Conservation (phyloP, 2,888 invertebrate genomes). For the Rhorus exstirpatorius region DNA sequence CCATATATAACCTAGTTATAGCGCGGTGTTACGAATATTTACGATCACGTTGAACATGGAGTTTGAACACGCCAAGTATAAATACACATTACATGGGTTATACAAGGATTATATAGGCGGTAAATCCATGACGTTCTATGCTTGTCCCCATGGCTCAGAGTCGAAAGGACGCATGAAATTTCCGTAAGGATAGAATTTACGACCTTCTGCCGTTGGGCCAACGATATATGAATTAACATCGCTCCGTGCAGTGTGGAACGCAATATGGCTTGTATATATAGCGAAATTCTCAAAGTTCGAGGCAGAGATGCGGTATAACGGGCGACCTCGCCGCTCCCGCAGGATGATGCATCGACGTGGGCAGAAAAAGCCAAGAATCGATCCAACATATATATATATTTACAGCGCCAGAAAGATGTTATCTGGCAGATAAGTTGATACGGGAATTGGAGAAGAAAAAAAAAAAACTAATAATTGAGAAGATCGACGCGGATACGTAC, state of each 20-base stretch:
- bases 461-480: slow-evolving; percentile 35
- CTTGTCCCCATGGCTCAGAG: background rate
- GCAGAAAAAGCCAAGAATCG: slow-evolving; percentile 55
- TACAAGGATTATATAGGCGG: slow-evolving; percentile 24
- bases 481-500: slow-evolving; percentile 9
- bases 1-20: slow-evolving; percentile 23
- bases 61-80: slow-evolving; percentile 52
- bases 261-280: slow-evolving; percentile 46
- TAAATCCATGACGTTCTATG: slow-evolving; percentile 39
- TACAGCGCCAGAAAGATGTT: slow-evolving; percentile 39
- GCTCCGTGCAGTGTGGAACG: slow-evolving; percentile 19
- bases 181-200: background rate
- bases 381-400: slow-evolving; percentile 2
- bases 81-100: slow-evolving; percentile 59
- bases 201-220: background rate
- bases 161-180: background rate
- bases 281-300: slow-evolving; percentile 57
- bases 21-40: slow-evolving; percentile 52
- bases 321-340: slow-evolving; percentile 68
- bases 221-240: slow-evolving; percentile 12
- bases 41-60: slow-evolving; percentile 45
- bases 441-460: slow-evolving; percentile 39
- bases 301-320: slow-evolving; percentile 42
- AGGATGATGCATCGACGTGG: slow-evolving; percentile 68
- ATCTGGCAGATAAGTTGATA: slow-evolving; percentile 50